Conservation (phyloP, 2,113 vertebrate species). For the Mustela nigripes region DNA sequence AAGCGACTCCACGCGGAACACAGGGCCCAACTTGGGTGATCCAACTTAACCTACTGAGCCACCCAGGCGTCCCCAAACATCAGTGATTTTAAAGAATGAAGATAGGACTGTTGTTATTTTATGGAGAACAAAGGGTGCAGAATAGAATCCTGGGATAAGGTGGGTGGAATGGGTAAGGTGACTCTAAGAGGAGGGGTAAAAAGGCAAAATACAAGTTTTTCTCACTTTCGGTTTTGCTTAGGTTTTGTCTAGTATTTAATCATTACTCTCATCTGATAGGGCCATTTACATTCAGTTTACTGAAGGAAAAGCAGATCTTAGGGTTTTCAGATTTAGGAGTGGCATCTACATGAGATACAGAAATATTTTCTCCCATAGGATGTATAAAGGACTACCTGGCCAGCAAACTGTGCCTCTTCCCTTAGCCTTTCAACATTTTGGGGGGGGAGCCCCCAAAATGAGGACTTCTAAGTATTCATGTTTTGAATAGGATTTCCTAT, state of each 20-base stretch:
- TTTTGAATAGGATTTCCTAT: not conserved
- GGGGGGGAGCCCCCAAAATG: too few relatives aligned
- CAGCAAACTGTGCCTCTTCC: not conserved
- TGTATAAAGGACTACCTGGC: not conserved
- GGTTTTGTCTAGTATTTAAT: not conserved
- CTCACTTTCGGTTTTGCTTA: not conserved
- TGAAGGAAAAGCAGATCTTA: not conserved
- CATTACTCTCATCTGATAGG: not conserved
- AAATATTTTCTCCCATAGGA: not conserved
- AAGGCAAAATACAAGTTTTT: not conserved
- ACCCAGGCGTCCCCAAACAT: not conserved
- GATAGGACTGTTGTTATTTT: not conserved
- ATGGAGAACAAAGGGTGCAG: not conserved
- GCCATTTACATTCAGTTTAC: not conserved
- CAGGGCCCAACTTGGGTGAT: not conserved
- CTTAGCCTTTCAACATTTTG: not conserved
- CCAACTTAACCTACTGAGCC: not conserved
- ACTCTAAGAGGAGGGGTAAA: not conserved
- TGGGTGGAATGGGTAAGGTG: not conserved
- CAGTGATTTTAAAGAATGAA: not conserved
- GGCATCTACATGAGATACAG: not conserved
- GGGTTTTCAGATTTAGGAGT: not conserved
- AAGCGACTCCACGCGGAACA: not conserved
- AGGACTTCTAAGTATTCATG: not conserved
- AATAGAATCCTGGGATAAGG: not conserved